A percentile compares a stretch with the other conserved stretches of the same genome.
These are phyloP conservation scores for Drosophila serrata DNA, from an alignment of 1,140 invertebrate genomes.

Conservation along the genomic window DNA sequence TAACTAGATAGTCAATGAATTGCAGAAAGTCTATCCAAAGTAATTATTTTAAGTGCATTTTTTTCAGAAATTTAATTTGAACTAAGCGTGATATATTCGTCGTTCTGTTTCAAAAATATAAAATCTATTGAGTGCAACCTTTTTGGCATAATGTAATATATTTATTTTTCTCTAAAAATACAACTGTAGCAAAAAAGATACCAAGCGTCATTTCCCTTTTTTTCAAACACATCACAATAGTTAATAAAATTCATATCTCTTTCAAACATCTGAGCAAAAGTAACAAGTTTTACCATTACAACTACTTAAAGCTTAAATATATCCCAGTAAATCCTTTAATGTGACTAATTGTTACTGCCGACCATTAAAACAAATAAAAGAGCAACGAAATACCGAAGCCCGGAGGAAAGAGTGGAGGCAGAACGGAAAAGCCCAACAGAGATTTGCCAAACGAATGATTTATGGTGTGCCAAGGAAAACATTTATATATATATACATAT, in stretches of 20 bases:
- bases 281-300: background rate
- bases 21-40: background rate
- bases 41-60: background rate
- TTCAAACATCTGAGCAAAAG: background rate
- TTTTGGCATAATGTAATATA: no score
- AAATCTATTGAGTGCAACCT: no score
- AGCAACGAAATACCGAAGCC: background rate
- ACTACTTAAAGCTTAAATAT: constrained; percentile 3
- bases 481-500: constrained; percentile 64
- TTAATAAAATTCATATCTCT: background rate
- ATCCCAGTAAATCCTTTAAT: constrained; percentile 57
- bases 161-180: no score
- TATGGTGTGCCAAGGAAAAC: constrained; percentile 74
- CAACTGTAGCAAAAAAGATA: background rate
- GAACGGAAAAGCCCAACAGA: constrained; percentile 31
- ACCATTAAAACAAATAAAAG: constrained; percentile 55
- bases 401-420: background rate
- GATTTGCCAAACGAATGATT: constrained; percentile 73
- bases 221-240: no score
- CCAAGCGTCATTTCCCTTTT: background rate
- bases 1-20: background rate
- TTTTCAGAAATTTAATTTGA: background rate
- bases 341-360: constrained; percentile 57
- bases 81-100: no score
- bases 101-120: background rate